Percentiles rank a stretch among this genome's conserved stretches.
phyloP scores from a whole-genome alignment of 1,140 invertebrate species.

The Lordiphosa stackelbergi region DNA sequence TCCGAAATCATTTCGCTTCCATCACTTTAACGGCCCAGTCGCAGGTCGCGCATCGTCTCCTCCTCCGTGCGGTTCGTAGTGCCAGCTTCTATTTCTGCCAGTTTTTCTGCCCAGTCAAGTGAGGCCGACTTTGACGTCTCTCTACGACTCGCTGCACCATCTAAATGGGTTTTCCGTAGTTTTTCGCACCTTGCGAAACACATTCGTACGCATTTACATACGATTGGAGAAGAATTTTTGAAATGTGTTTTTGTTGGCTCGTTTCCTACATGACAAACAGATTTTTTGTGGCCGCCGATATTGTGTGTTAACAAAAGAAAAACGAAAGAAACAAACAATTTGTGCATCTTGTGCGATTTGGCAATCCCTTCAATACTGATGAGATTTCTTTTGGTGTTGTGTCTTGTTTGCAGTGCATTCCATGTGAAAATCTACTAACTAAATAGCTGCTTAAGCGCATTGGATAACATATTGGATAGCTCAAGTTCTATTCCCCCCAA shows the following conservation, averaged over 20 bases:
- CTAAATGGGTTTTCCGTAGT: conserved; percentile 69
- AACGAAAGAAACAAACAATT: conserved; percentile 33
- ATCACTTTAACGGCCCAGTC: conserved; percentile 75
- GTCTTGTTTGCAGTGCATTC: conserved; percentile 63
- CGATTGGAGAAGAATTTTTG: conserved; percentile 36
- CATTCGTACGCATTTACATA: conserved; percentile 70
- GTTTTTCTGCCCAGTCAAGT: conserved; percentile 57
- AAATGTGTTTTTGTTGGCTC: conserved; percentile 41
- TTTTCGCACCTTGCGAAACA: conserved; percentile 73
- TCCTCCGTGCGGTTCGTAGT: conserved; percentile 65
- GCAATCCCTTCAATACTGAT: conserved; percentile 51
- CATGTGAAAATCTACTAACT: conserved; percentile 59
- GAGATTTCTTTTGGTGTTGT: conserved; percentile 54
- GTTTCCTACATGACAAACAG: conserved; percentile 70
- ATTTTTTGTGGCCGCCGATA: conserved; percentile 52
- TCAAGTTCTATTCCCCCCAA: neutral
- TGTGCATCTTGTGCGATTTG: conserved; percentile 47
- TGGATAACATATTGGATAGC: conserved; percentile 62
- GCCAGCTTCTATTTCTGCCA: conserved; percentile 19
- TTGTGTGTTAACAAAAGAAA: conserved; percentile 33
- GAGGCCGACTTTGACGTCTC: conserved; percentile 49
- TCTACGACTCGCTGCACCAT: conserved; percentile 75
- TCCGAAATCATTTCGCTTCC: conserved; percentile 77
- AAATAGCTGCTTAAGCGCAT: conserved; percentile 55
- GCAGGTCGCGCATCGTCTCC: conserved; percentile 74